Conservation (phyloP, 2,797 vertebrate species). For the Falco novaeseelandiae region DNA sequence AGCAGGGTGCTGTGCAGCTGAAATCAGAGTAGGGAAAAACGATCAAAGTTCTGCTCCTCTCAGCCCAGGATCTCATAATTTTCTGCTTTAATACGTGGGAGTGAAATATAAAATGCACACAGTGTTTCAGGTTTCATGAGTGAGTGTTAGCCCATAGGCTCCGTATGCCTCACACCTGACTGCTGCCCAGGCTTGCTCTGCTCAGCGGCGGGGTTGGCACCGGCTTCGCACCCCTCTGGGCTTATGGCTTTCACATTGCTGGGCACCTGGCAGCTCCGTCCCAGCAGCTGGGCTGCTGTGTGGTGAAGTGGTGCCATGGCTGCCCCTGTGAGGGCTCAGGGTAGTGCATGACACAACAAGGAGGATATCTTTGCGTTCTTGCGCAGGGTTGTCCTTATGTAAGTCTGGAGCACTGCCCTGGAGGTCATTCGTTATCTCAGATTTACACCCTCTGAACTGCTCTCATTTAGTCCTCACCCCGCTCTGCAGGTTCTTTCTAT, state of each 20-base stretch:
- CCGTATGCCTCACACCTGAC: background rate
- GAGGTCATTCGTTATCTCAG: background rate
- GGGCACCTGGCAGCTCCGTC: rapidly evolving
- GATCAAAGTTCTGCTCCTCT: background rate
- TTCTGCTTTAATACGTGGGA: background rate
- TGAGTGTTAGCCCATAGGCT: background rate
- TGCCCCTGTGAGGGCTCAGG: rapidly evolving
- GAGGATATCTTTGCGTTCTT: rapidly evolving
- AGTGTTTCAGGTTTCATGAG: rapidly evolving
- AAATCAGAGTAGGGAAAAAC: background rate
- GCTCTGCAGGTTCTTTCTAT: background rate
- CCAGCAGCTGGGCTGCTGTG: rapidly evolving
- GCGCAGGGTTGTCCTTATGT: rapidly evolving
- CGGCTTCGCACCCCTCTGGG: background rate
- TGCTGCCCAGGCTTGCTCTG: background rate
- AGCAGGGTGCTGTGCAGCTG: rapidly evolving
- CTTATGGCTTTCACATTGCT: rapidly evolving
- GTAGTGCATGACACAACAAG: background rate
- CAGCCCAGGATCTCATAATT: background rate
- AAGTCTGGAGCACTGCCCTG: background rate
- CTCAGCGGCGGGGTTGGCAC: rapidly evolving
- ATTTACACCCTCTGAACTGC: background rate
- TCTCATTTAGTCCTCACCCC: background rate
- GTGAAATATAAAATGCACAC: background rate
- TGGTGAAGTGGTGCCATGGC: rapidly evolving